phyloP scores from a whole-genome alignment of 2,888 invertebrate genomes.

The Elegia similella region DNA sequence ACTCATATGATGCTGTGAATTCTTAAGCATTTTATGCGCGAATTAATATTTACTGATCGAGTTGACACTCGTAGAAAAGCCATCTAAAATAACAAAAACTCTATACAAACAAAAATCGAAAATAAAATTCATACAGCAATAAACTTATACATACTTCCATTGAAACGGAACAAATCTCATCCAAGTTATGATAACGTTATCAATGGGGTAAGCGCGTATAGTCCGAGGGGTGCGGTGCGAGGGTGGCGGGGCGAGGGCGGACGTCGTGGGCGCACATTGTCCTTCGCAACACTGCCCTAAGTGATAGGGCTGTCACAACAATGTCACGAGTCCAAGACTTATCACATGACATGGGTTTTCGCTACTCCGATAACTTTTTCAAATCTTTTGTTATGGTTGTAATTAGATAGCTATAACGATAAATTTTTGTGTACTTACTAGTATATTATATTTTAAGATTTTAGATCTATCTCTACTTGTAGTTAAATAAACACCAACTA shows the following conservation, averaged over 20 bases:
- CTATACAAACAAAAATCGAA: neutral
- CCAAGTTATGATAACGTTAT: slow-evolving; percentile 8
- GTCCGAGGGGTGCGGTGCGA: slow-evolving; percentile 21
- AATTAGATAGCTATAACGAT: slow-evolving; percentile 1
- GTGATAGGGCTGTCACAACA: slow-evolving; percentile 53
- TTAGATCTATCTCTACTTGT: neutral
- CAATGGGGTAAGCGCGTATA: slow-evolving; percentile 10
- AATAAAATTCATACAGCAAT: neutral
- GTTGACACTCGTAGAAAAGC: too few species aligned
- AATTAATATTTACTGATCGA: too few species aligned
- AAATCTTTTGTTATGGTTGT: slow-evolving; percentile 8
- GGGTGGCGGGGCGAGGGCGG: slow-evolving; percentile 46
- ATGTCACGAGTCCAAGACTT: slow-evolving; percentile 29
- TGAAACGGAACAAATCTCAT: slow-evolving; percentile 1
- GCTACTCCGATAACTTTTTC: slow-evolving; percentile 5
- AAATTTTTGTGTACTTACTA: neutral
- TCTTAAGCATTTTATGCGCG: too few species aligned
- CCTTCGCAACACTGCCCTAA: slow-evolving; percentile 68
- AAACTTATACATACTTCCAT: neutral
- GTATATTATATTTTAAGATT: neutral
- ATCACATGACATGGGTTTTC: slow-evolving; percentile 36
- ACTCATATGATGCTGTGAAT: too few species aligned
- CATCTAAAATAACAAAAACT: too few species aligned
- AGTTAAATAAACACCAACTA: too few species aligned
- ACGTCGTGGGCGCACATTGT: slow-evolving; percentile 67